These are phyloP conservation scores for Sinocyclocheilus anshuiensis DNA, from an alignment of 2,113 vertebrate species.

Conservation along the genomic window DNA sequence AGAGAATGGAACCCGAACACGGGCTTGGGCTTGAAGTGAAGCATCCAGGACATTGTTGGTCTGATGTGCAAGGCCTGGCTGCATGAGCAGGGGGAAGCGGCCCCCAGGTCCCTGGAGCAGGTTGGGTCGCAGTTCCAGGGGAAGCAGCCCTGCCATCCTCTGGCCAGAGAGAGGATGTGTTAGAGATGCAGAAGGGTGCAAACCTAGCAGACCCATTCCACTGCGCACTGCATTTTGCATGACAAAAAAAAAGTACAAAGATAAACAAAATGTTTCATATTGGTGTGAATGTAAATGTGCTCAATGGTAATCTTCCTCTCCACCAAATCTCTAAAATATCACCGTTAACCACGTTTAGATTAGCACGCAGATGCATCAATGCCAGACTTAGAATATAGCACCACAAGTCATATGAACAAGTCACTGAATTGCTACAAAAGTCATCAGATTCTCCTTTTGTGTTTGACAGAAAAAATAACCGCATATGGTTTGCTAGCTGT, in stretches of 20 bases:
- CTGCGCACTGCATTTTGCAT: conserved; percentile 88
- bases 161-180: conserved; percentile 81
- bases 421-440: too few relatives aligned
- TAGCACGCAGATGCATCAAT: too few relatives aligned
- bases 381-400: too few relatives aligned
- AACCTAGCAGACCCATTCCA: conserved; percentile 86
- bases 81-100: conserved; percentile 89
- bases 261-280: not conserved
- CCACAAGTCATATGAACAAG: too few relatives aligned
- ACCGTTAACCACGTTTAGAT: too few relatives aligned
- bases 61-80: conserved; percentile 83
- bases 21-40: conserved; percentile 85
- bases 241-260: conserved; percentile 34
- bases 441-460: too few relatives aligned
- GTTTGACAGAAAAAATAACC: too few relatives aligned
- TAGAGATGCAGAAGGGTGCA: conserved; percentile 86
- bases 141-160: conserved; percentile 88
- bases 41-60: conserved; percentile 78
- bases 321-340: too few relatives aligned
- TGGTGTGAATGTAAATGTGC: too few relatives aligned
- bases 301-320: too few relatives aligned
- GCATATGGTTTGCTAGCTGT: too few relatives aligned
- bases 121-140: conserved; percentile 90
- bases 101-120: conserved; percentile 80
- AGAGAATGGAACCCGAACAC: conserved; percentile 84